Conservation (phyloP, 1,140 invertebrate genomes). For the Leptinotarsa defecta region DNA sequence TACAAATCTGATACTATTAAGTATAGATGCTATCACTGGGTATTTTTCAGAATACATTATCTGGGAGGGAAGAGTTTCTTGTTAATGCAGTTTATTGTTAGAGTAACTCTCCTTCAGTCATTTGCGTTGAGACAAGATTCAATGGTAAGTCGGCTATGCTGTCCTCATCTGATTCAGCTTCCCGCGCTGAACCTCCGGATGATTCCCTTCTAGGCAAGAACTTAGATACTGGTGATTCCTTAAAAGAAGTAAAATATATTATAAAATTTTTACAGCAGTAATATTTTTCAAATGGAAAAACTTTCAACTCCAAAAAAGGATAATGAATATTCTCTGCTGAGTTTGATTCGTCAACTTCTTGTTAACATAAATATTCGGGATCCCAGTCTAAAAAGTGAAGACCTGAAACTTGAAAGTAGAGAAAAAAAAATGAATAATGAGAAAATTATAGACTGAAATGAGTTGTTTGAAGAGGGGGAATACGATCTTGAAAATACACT, state of each 20-base stretch:
- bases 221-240: constrained; percentile 44
- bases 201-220: constrained; percentile 47
- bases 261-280: neutral
- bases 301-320: too few relatives aligned
- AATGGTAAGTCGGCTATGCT: constrained; percentile 52
- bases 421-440: too few relatives aligned
- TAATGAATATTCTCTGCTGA: too few relatives aligned
- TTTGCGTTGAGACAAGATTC: constrained; percentile 54
- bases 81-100: constrained; percentile 33
- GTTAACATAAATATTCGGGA: too few relatives aligned
- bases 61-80: neutral
- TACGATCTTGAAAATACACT: too few relatives aligned
- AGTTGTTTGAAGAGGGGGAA: too few relatives aligned
- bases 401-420: too few relatives aligned
- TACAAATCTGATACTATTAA: constrained; percentile 30
- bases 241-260: neutral
- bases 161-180: constrained; percentile 52
- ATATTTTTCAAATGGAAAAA: too few relatives aligned
- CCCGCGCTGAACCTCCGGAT: constrained; percentile 43
- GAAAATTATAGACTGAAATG: too few relatives aligned
- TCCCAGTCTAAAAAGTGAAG: too few relatives aligned
- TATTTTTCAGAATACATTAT: constrained; percentile 16
- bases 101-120: constrained; percentile 53
- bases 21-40: constrained; percentile 29
- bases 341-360: too few relatives aligned